Conservation (phyloP, 2,797 vertebrate species). For the Lophius americanus region DNA sequence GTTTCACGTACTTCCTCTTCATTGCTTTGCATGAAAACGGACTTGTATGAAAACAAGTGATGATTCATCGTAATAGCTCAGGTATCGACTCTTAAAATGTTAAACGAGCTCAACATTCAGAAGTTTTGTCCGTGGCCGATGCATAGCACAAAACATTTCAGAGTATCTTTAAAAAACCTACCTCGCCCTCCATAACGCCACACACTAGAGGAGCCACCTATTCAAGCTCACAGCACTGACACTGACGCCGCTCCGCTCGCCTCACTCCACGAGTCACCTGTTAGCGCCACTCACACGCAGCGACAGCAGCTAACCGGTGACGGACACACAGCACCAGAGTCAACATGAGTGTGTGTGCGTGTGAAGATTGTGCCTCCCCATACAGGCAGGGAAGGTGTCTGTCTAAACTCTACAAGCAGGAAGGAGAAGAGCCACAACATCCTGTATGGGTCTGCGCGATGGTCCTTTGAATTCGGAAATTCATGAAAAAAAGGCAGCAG, state of each 20-base stretch:
- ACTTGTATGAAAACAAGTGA: background rate
- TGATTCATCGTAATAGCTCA: background rate
- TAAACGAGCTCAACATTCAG: background rate
- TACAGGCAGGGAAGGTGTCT: slow-evolving; percentile 47
- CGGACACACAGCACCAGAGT: slow-evolving; percentile 19
- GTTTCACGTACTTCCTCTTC: background rate
- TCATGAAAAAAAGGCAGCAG: background rate
- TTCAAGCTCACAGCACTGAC: background rate
- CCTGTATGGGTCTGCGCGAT: slow-evolving; percentile 79
- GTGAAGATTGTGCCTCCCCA: slow-evolving; percentile 38
- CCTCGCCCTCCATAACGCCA: slow-evolving; percentile 83
- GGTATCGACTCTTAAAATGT: background rate
- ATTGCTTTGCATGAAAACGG: background rate
- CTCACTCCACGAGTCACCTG: slow-evolving; percentile 51
- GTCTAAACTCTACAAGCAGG: slow-evolving; percentile 74
- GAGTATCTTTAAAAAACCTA: slow-evolving; percentile 50
- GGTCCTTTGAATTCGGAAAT: slow-evolving; percentile 23
- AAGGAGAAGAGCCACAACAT: slow-evolving; percentile 84
- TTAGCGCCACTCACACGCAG: slow-evolving; percentile 29
- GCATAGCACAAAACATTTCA: background rate
- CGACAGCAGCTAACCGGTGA: slow-evolving; percentile 54
- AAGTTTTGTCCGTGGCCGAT: background rate
- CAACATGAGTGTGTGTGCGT: background rate
- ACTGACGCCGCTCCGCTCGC: slow-evolving; percentile 31
- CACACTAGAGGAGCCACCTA: slow-evolving; percentile 12